Conservation (phyloP, 2,797 vertebrate genomes). For the Lycodopsis pacificus region DNA sequence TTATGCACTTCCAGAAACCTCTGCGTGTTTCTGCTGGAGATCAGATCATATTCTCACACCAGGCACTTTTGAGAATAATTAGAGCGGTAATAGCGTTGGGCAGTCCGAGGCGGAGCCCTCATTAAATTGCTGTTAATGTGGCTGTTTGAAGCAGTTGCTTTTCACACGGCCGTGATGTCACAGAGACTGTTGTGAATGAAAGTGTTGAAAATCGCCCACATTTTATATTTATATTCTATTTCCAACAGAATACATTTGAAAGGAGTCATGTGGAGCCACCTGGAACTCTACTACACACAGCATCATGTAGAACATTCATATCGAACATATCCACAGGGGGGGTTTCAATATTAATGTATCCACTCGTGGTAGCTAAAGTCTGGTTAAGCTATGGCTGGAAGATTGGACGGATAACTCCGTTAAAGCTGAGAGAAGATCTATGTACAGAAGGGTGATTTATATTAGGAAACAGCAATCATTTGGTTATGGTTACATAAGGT, state of each 20-base stretch:
- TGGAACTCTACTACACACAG: neutral
- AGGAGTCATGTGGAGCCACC: neutral
- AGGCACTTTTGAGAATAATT: slow-evolving; percentile 74
- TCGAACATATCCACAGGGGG: neutral
- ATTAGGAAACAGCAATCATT: neutral
- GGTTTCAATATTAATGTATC: neutral
- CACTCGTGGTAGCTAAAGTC: neutral
- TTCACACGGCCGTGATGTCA: slow-evolving; percentile 45
- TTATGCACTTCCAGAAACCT: slow-evolving; percentile 68
- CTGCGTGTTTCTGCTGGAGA: slow-evolving; percentile 63
- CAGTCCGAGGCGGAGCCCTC: slow-evolving; percentile 50
- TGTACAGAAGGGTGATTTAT: neutral
- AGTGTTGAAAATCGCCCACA: slow-evolving; percentile 1
- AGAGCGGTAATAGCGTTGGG: slow-evolving; percentile 65
- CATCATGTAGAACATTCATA: neutral
- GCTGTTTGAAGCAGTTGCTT: slow-evolving; percentile 61
- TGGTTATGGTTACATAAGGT: slow-evolving; percentile 4
- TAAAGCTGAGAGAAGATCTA: neutral
- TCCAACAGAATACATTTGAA: slow-evolving; percentile 2
- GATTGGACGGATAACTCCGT: neutral
- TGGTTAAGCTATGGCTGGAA: neutral
- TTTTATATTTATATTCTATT: slow-evolving; percentile 22
- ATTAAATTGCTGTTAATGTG: slow-evolving; percentile 71
- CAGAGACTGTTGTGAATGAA: slow-evolving; percentile 5
- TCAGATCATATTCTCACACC: slow-evolving; percentile 66